Evolutionary conservation across 2,113 vertebrate species (phyloP).

Genomic region (Crotalus helleri): DNA sequence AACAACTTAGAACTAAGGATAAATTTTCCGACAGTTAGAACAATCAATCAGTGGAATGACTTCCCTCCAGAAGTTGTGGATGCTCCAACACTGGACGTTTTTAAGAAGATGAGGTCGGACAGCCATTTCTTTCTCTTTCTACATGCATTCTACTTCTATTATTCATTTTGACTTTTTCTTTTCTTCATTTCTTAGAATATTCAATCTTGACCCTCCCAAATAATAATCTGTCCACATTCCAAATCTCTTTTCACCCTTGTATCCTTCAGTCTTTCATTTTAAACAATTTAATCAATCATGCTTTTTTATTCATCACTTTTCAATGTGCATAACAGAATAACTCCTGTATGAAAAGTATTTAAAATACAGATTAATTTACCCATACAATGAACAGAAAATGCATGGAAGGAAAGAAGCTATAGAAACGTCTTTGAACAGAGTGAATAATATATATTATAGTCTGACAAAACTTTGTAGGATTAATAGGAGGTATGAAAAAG

Average conservation of each 20-base stretch:
- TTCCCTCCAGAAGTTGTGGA: too few species aligned
- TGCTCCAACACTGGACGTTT: too few species aligned
- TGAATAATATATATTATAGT: background rate
- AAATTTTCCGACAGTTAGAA: too few species aligned
- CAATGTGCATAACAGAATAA: background rate
- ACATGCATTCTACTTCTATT: background rate
- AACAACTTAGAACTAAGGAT: too few species aligned
- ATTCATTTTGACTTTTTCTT: background rate
- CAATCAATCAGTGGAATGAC: too few species aligned
- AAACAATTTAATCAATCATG: background rate
- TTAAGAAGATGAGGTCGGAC: too few species aligned
- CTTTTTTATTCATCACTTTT: background rate
- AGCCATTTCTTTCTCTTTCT: background rate
- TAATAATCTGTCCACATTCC: background rate
- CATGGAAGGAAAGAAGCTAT: background rate
- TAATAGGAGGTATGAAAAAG: background rate
- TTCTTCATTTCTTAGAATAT: background rate
- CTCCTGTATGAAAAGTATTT: background rate
- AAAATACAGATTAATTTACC: background rate
- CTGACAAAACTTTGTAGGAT: background rate
- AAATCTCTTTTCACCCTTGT: background rate
- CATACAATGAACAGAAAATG: background rate
- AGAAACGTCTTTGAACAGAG: background rate
- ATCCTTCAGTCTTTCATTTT: background rate
- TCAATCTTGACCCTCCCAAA: background rate